Evolutionary conservation across 2,888 invertebrate species (phyloP).

Genomic region (Stenodera caucasica): DNA sequence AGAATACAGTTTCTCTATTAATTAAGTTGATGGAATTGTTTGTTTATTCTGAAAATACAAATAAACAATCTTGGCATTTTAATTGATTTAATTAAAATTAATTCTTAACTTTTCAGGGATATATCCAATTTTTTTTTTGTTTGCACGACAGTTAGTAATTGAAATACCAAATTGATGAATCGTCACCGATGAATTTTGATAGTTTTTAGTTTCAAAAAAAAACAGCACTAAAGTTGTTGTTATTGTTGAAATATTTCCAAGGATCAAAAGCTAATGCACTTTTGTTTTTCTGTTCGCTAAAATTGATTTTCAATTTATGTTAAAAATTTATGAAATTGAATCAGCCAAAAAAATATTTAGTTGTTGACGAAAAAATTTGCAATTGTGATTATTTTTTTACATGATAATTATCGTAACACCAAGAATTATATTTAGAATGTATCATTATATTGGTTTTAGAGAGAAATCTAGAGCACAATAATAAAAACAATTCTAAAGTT

Average conservation of each 20-base stretch:
- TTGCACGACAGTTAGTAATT: background rate
- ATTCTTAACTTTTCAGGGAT: too few species aligned
- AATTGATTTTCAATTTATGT: too few species aligned
- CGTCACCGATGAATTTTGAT: background rate
- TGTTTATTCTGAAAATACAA: too few species aligned
- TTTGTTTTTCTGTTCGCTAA: background rate
- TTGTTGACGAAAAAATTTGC: too few species aligned
- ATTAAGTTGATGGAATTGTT: too few species aligned
- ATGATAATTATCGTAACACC: too few species aligned
- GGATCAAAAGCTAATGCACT: background rate
- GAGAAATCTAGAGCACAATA: constrained; percentile 1
- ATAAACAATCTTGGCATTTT: too few species aligned
- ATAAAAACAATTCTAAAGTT: constrained; percentile 4
- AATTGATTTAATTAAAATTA: too few species aligned
- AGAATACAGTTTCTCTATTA: too few species aligned
- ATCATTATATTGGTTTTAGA: background rate
- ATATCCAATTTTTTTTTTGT: background rate
- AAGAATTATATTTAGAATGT: background rate
- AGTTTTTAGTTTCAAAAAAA: background rate
- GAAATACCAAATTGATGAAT: background rate
- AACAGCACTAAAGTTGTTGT: background rate
- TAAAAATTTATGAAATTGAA: too few species aligned
- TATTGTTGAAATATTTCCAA: background rate
- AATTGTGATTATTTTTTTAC: background rate
- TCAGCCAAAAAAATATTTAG: too few species aligned